Evolutionary conservation across 2,113 vertebrate genomes (phyloP), one percentile per base, ranked within the genome.

Genomic region (Calidris pugnax): DNA sequence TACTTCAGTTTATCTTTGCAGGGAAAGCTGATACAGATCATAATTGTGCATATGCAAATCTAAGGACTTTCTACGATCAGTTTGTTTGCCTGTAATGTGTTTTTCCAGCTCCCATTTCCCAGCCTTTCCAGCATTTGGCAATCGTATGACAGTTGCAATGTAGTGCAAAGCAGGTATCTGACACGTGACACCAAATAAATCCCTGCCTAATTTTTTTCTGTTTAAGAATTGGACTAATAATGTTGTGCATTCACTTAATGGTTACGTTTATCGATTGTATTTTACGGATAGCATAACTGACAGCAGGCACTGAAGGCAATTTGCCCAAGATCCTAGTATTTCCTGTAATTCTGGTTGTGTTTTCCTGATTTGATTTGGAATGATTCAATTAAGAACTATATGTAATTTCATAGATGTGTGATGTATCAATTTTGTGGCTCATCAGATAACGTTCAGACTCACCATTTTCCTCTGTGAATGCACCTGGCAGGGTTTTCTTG

Each of bases 331-430:
- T 94, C 63, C 48, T 48, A 74, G 63, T 94, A 85, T 96, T 96
- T 97, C 96, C 93, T 96, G 93, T 93, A 93, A 90, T 89, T 95
- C 87, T 95, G 75, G 71, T 90, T 93, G 67, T 87, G 63, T 76
- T 94, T 96, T 93, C 93, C 93, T 96, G 96, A 97, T 95, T 91
- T 82, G 78, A 97, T 96, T 97, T 97, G 57, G 75, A 93, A 83
- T 83, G 18, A 96, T 96, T 89, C 37, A 55, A 24, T 96, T 95
- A 87, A 76, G 78, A 94, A 33, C 71, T 93, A 62, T 82, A 85
- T 48, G 53, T 85, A 82, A 94, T 96, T 95, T 94, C 63, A 73
- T 76, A 80, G 78, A 77, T 79, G 81, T 89, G 93, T 68, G 80
- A 92, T 93, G 64, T 91, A 75, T 96, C 81, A 95, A 75, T 69